These are phyloP conservation scores for Sebastes steindachneri DNA, from an alignment of 2,797 vertebrate species.

Conservation along the genomic window DNA sequence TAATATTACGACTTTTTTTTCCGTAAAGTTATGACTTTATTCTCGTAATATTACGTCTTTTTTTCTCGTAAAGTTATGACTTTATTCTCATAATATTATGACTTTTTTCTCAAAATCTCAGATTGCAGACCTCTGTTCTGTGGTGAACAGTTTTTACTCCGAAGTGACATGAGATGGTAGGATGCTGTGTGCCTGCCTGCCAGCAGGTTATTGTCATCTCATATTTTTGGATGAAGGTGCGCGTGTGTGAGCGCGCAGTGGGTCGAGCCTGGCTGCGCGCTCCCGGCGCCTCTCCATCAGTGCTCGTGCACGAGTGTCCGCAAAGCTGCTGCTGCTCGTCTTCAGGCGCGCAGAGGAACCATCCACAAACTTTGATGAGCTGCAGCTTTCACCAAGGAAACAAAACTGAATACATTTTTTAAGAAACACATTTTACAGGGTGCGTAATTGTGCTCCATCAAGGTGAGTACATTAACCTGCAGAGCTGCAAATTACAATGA, in stretches of 20 bases:
- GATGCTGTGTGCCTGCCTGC: no score
- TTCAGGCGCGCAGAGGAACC: constrained; percentile 46
- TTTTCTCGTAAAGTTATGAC: no score
- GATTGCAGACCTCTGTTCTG: no score
- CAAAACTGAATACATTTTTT: background rate
- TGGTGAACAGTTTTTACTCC: no score
- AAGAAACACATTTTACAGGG: background rate
- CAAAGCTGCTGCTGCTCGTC: constrained; percentile 48
- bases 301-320: constrained; percentile 60
- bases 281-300: constrained; percentile 27
- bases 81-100: no score
- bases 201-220: no score
- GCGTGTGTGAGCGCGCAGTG: background rate
- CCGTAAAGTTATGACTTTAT: no score
- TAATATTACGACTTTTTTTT: no score
- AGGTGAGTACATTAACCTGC: constrained; percentile 61
- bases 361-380: constrained; percentile 72
- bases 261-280: constrained; percentile 43
- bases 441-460: background rate
- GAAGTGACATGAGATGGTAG: no score
- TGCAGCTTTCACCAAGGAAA: constrained; percentile 12
- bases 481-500: background rate
- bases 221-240: no score
- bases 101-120: no score
- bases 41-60: no score